Base-by-base conservation (phyloP, 2,797 vertebrate genomes). In the Hirundo rustica region DNA sequence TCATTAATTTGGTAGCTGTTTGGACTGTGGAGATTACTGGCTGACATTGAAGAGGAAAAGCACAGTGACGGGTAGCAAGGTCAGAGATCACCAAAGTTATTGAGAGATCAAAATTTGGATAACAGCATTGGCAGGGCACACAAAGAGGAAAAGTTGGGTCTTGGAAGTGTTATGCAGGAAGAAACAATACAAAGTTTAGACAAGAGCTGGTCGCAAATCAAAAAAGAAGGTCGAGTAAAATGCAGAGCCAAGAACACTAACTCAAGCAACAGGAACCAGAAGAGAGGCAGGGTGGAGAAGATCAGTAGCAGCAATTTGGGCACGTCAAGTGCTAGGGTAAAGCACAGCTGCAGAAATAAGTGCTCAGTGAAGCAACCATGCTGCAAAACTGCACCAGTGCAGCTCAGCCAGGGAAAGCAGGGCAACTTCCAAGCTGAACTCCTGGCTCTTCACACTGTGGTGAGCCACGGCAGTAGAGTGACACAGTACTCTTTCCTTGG, bases 81-180 rank as follows among this genome's bases (percentile, higher is more conserved):
- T 88, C 92, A 91, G 68, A 87, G 80, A 89, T 75, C 13, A 7
- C 34, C 32, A 16, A 47, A 95, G 72, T n/a, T 88, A 88, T 0
- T 86, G 18, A 70, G 51, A 84, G 57, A 96, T 72, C 84, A 80
- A 54, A 81, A 87, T 65, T 3, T 91, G 75, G 89, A 91, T 74
- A 74, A 54, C 45, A 62, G 47, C 30, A 53, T 21, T 91, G 93
- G 91, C 91, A 91, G 47, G 7, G 40, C 0, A 4, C 76, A 83
- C 54, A 78, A 77, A 85, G 42, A 85, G 74, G 61, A 91, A 88
- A 83, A 92, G 54, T 2, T 72, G 51, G 57, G 40, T 85, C 78
- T 92, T 89, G 62, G 87, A 94, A 93, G 73, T 16, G 51, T 48
- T 94, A 85, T 10, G 10, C 85, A 96, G 85, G 89, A 96, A 95